Evolutionary conservation across 2,888 invertebrate genomes (phyloP).

Genomic region (Tachina grossa): DNA sequence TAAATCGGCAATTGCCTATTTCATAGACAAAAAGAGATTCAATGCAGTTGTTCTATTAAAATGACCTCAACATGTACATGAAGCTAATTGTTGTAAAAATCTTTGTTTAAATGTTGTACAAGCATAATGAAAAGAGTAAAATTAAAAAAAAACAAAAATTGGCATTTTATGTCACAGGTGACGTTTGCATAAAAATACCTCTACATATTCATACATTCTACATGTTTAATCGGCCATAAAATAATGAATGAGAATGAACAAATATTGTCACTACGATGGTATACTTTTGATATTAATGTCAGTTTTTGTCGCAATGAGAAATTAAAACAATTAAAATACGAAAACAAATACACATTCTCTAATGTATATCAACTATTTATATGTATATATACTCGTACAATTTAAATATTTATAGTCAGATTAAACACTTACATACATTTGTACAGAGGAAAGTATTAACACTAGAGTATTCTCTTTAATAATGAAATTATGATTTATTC

Average conservation of each 20-base stretch:
- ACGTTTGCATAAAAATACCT: slow-evolving; percentile 55
- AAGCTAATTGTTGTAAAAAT: slow-evolving; percentile 1
- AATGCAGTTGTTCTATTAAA: slow-evolving; percentile 54
- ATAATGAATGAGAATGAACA: slow-evolving; percentile 18
- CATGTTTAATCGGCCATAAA: slow-evolving; percentile 62
- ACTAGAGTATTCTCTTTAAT: slow-evolving; percentile 1
- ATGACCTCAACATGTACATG: slow-evolving; percentile 53
- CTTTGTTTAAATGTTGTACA: neutral
- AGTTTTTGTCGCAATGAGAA: slow-evolving; percentile 43
- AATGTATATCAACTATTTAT: slow-evolving; percentile 36
- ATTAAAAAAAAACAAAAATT: slow-evolving; percentile 47
- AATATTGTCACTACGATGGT: slow-evolving; percentile 13
- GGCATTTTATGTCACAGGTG: slow-evolving; percentile 67
- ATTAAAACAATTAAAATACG: slow-evolving; percentile 15
- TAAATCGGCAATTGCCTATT: slow-evolving; percentile 3
- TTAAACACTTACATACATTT: too few relatives aligned
- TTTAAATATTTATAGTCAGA: slow-evolving; percentile 13
- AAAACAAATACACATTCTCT: slow-evolving; percentile 3
- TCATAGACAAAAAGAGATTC: neutral
- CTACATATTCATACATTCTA: slow-evolving; percentile 27
- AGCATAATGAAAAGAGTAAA: neutral
- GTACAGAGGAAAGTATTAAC: too few relatives aligned
- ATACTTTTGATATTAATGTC: slow-evolving; percentile 49
- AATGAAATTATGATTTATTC: slow-evolving; percentile 31
- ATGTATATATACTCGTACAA: neutral